Conservation (phyloP, 1,140 invertebrate genomes). For the Pseudomyrmex sp. region DNA sequence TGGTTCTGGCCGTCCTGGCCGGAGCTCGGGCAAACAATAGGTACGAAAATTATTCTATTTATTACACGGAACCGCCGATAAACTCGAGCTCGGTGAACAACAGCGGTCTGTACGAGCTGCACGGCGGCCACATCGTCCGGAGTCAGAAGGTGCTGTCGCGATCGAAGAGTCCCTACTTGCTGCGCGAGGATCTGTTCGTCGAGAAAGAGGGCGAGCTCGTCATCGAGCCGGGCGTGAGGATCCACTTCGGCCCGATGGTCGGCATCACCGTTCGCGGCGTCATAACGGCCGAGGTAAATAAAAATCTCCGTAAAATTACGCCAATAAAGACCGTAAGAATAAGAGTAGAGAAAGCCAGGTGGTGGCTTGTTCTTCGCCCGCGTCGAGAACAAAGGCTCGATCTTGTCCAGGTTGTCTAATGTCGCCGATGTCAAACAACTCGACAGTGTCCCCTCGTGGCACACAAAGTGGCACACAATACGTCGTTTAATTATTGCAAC, state of each 20-base stretch:
- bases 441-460: neutral
- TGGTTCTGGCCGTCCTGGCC: conserved; percentile 23
- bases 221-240: conserved; percentile 93
- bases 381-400: conserved; percentile 31
- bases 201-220: conserved; percentile 90
- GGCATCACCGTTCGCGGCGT: conserved; percentile 96
- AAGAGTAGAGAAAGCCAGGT: conserved; percentile 31
- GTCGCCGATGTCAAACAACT: neutral
- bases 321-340: neutral
- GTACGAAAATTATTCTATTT: conserved; percentile 72
- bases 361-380: neutral
- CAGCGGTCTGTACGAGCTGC: conserved; percentile 85
- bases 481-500: conserved; percentile 1
- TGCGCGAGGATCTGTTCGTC: conserved; percentile 93
- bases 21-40: conserved; percentile 64
- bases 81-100: conserved; percentile 57
- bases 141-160: conserved; percentile 84
- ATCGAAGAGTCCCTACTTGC: conserved; percentile 90
- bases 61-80: conserved; percentile 81
- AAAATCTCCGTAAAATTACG: conserved; percentile 2
- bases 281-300: conserved; percentile 92
- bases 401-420: neutral
- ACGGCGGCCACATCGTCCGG: conserved; percentile 87
- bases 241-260: conserved; percentile 94
- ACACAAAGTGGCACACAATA: neutral